Base-by-base conservation (phyloP, 2,888 invertebrate genomes). In the Heliconius ethilla region DNA sequence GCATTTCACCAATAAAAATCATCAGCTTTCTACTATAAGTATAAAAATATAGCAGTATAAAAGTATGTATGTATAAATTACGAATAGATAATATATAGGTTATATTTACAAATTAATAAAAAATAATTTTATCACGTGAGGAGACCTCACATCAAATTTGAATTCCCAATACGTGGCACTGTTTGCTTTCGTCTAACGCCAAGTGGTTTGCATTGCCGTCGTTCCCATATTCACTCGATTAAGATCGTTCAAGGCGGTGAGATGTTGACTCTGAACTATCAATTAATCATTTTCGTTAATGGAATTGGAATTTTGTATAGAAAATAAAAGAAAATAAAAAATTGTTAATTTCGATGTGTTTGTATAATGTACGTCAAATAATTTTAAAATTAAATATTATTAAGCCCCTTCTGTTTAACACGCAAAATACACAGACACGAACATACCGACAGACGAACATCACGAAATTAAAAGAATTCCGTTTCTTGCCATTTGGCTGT, bases 101-200 rank as follows among this genome's bases (percentile, higher is more conserved):
- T 51, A 18, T 51, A 51, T 7, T 18, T 7, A 51, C 51, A 51
- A 0, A 0, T 51, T 51, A 51, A 51, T 51, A 51, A 18, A 7
- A 6, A 51, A 51, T 18, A 18, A 51, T n/a, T 59, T 22, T 15
- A 45, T 22, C 13, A 33, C 15, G 13, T 13, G 15, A 27, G 25
- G 7, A 27, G 15, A 27, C 15, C 27, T 63, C 7, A 27, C 69
- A 6, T 25, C 7, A 69, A 45, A 45, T 69, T 69, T 45, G 40
- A 69, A 69, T 33, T 59, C 59, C 25, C 72, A 33, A 59, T 72
- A 37, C 33, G 3, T n/a, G 29, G 45, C 18, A 18, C n/a, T 75
- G 45, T 75, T 75, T 75, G 66, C 45, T 15, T 33, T 45, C 51
- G 37, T 75, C 72, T 72, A 72, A 75, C 65, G 65, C 45, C 37